Percentiles rank a stretch among this genome's conserved stretches.
Evolutionary conservation across 1,140 invertebrate genomes (phyloP).

Genomic region (Wasmannia auropunctata): DNA sequence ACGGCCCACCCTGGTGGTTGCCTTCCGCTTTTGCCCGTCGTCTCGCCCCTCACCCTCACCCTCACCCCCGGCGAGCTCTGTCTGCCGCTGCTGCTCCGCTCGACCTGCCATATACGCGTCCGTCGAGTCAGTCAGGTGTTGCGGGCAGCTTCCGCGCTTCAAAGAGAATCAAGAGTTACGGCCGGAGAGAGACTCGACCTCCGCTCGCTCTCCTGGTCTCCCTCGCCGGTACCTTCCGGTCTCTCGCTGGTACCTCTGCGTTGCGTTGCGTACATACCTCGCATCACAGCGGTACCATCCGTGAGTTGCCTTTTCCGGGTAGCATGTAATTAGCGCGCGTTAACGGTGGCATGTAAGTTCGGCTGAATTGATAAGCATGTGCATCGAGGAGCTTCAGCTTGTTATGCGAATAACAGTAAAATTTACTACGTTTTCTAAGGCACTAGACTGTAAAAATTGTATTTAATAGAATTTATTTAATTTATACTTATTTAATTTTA

Average conservation of each 20-base stretch:
- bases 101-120: slow-evolving; percentile 72
- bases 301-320: slow-evolving; percentile 12
- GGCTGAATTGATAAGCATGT: not conserved
- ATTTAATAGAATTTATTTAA: no score
- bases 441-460: not conserved
- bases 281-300: slow-evolving; percentile 14
- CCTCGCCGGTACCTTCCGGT: slow-evolving; percentile 25
- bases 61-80: slow-evolving; percentile 29
- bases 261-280: slow-evolving; percentile 11
- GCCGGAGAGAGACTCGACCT: slow-evolving; percentile 46
- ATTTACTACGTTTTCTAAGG: not conserved
- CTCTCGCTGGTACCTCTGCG: slow-evolving; percentile 5
- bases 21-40: slow-evolving; percentile 48
- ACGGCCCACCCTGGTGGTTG: slow-evolving; percentile 30
- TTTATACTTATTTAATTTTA: not conserved
- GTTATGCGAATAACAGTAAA: not conserved
- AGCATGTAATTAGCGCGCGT: slow-evolving; percentile 28
- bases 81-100: slow-evolving; percentile 56
- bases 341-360: slow-evolving; percentile 4
- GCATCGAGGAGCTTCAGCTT: not conserved
- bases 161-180: slow-evolving; percentile 78
- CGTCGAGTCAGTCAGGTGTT: slow-evolving; percentile 81
- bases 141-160: slow-evolving; percentile 76
- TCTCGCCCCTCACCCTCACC: slow-evolving; percentile 16
- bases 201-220: slow-evolving; percentile 1